Base-by-base conservation (phyloP, 2,113 vertebrate species). In the Paramormyrops kingsleyae region DNA sequence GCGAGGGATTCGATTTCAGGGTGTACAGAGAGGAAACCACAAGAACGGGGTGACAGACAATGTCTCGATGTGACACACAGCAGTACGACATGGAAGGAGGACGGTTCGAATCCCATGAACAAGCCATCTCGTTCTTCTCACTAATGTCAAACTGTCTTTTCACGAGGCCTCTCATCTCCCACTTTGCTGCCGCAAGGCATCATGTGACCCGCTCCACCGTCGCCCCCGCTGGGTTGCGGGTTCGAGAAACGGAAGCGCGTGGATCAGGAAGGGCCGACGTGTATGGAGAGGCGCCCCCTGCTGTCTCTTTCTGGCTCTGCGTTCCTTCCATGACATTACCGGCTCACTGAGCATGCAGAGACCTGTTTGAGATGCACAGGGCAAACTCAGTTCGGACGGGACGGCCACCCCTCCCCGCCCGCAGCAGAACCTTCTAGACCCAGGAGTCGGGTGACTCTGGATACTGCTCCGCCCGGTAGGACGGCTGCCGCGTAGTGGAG, bases 361-460 rank as follows among this genome's bases (percentile, higher is more conserved):
- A 95, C 95, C 93, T 91, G 92, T n/a, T 39, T 6, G n/a, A 52
- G 3, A 74, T 19, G 24, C 15, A 31, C 44, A 31, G 31, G 52
- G 21, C 70, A 70, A 91, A 88, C 92, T 95, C 92, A 91, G 91
- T 91, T 92, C 89, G 83, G n/a, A 35, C 1, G 39, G 90, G 88
- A 56, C 52, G 19, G 62, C 59, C 42, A 62, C 92, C 89, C 31
- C 31, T 92, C 24, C 24, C 53, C 44, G 7, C 35, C 39, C 24
- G 2, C 59, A 70, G 87, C 70, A n/a, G 8, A n/a, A 42, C 27
- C 93, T 44, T 59, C 91, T 97, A 99, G 96, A 99, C 99, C 99
- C 99, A 99, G 8, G 99, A 99, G 95, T 99, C 99, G 0, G 99
- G 99, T 83, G 99, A 99, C 87, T 98, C 97, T 0, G 97, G 98